Evolutionary conservation across 2,888 invertebrate species (phyloP), one percentile per base, ranked within the genome.

Genomic region (Pyrocoelia pectoralis): DNA sequence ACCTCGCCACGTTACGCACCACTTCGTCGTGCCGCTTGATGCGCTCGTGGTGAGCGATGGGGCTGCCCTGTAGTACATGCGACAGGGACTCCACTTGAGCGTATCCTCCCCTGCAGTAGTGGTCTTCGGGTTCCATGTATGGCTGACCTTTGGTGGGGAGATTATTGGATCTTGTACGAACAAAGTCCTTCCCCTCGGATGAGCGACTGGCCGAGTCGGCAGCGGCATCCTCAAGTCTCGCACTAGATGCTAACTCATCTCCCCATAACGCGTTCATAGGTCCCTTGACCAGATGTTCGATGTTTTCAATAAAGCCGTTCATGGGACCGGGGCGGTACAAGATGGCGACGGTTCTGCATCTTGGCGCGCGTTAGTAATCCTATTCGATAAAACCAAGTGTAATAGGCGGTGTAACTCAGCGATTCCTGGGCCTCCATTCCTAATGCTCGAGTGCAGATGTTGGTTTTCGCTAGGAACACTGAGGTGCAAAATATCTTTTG

Each of bases 21-120:
- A 74, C 46, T 29, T 70, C 67, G 51, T 71, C 65, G 33, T 71
- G 71, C 0, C 70, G 29, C 9, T 19, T 5, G 8, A 72, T 57
- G 1, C 68, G 6, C 24, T 60, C 58, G 13, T 40, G 19, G 38
- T 70, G 68, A 0, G 66, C 65, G 0, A 56, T 19, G 0, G 48
- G 65, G 24, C 70, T 68, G 0, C 15, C 46, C 33, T 70, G 70
- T 0, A 69, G 59, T 1, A 70, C 60, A 50, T 71, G 71, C 2
- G 24, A 60, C 1, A 68, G 13, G 9, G 68, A 59, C 43, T 69
- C 69, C 1, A 51, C 43, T 6, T 56, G 8, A 0, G 29, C 28
- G 29, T 67, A 69, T 1, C 64, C 64, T 1, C 51, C 57, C 12
- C 67, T 14, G 14, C 68, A 69, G 5, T 2, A 6, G 17, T 5